phyloP scores from a whole-genome alignment of 2,113 vertebrate species.

The Chloropsis cyanopogon region DNA sequence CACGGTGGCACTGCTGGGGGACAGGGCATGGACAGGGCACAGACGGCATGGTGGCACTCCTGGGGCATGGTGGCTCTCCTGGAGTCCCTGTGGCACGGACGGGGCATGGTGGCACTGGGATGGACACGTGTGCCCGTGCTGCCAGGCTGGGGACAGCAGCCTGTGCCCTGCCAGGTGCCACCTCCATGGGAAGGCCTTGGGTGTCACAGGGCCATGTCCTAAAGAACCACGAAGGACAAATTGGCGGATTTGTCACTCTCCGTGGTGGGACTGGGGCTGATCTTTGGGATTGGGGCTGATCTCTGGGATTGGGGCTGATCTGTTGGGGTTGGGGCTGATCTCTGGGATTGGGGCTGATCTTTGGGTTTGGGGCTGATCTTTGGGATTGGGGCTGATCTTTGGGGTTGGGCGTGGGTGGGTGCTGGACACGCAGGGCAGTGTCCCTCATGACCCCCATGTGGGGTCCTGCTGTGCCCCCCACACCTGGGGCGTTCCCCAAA shows the following conservation, averaged over 20 bases:
- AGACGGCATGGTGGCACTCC: no score
- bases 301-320: no score
- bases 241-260: fast-evolving
- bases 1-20: no score
- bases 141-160: background rate
- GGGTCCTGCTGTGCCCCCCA: background rate
- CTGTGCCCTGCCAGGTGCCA: background rate
- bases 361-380: background rate
- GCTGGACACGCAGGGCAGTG: background rate
- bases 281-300: background rate
- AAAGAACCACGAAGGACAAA: fast-evolving
- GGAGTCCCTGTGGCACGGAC: no score
- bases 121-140: fast-evolving
- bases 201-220: fast-evolving
- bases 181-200: background rate
- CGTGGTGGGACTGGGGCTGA: fast-evolving
- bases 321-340: background rate
- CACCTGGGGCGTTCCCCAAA: fast-evolving
- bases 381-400: no score
- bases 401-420: background rate
- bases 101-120: background rate
- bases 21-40: no score
- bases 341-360: no score
- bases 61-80: no score
- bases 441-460: no score